Evolutionary conservation across 2,888 invertebrate genomes (phyloP).

Genomic region (Calameuta idolon): DNA sequence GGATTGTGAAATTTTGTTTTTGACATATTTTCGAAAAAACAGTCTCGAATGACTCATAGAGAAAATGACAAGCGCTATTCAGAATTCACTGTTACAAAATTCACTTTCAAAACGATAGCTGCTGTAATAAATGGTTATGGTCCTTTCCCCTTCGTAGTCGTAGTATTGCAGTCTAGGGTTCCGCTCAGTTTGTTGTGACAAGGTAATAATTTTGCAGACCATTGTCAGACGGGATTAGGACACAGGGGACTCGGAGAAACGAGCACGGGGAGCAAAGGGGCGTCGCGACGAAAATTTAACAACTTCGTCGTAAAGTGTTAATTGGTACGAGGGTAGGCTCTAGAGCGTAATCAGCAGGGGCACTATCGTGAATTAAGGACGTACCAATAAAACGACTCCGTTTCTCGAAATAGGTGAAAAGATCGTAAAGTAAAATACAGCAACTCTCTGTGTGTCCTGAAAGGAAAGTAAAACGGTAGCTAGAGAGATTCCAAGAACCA

Average conservation of each 20-base stretch:
- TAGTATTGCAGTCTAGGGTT: constrained; percentile 20
- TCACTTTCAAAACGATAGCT: constrained; percentile 15
- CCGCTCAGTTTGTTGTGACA: constrained; percentile 46
- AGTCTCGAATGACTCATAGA: constrained; percentile 10
- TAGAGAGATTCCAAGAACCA: not conserved
- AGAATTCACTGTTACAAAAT: constrained; percentile 19
- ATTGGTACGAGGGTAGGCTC: constrained; percentile 11
- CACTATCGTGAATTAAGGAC: constrained; percentile 24
- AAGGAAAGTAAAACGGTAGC: not conserved
- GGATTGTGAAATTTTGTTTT: not conserved
- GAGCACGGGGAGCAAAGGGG: not conserved
- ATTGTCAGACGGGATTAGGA: constrained; percentile 44
- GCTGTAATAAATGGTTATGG: constrained; percentile 25
- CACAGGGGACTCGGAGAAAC: constrained; percentile 8
- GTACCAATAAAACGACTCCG: constrained; percentile 32
- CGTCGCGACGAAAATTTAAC: constrained; percentile 12
- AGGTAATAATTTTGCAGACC: constrained; percentile 45
- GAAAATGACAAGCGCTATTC: constrained; percentile 14
- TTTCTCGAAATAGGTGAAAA: constrained; percentile 31
- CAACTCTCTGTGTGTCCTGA: not conserved
- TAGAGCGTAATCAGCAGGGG: constrained; percentile 19
- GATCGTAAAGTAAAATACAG: not conserved
- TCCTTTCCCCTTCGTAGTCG: constrained; percentile 18
- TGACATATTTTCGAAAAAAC: constrained; percentile 11
- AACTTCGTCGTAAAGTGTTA: constrained; percentile 9